phyloP scores from a whole-genome alignment of 2,113 vertebrate species.

The Nycticebus coucang region DNA sequence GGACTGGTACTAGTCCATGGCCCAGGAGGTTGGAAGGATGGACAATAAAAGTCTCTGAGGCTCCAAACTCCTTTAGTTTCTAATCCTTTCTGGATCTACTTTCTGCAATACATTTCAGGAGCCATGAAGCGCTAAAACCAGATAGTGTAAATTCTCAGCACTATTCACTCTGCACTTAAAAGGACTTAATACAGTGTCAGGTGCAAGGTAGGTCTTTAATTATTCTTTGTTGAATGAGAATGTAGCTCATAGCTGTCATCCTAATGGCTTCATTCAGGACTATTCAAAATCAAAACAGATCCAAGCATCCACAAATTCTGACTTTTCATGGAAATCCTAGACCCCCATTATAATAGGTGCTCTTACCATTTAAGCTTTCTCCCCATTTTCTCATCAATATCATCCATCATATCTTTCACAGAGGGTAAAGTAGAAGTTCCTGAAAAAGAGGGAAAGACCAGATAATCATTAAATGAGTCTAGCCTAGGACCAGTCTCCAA shows the following conservation, averaged over 20 bases:
- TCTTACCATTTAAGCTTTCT: conserved; percentile 85
- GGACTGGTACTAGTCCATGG: too few relatives aligned
- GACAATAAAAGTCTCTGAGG: neutral
- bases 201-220: neutral
- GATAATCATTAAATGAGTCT: neutral
- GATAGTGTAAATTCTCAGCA: neutral
- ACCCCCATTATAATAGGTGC: neutral
- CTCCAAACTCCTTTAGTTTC: neutral
- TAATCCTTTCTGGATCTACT: neutral
- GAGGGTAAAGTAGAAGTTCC: conserved; percentile 86
- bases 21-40: too few relatives aligned
- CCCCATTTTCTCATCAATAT: conserved; percentile 84
- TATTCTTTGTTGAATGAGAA: neutral
- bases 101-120: neutral
- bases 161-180: neutral
- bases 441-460: conserved; percentile 67
- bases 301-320: neutral
- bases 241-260: neutral
- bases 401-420: conserved; percentile 84
- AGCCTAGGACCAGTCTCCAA: neutral
- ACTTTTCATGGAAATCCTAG: neutral
- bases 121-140: neutral
- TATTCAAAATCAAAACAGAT: neutral
- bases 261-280: neutral
- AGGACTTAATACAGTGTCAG: neutral